Base-by-base conservation (phyloP, 2,797 vertebrate species). In the Helicolenus hilgendorfi region DNA sequence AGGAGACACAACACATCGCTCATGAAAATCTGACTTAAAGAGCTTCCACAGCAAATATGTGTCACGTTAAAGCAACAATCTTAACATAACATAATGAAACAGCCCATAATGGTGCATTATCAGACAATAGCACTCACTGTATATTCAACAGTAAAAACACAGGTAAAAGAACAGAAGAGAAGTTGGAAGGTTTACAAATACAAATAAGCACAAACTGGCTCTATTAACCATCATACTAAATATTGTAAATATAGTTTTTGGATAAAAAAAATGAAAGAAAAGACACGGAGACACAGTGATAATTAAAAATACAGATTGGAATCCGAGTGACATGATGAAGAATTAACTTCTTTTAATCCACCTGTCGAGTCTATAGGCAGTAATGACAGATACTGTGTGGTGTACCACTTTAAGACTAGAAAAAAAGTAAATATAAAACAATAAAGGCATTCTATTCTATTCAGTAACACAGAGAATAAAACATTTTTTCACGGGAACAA, bases 1-100 rank as follows among this genome's bases (percentile, higher is more conserved):
- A 87, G 87, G 41, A 92, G 26, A 87, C 31, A 87, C 15, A 86
- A 71, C 27, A 77, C 49, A 72, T 59, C 11, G 7, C 49, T 74
- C 67, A 82, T 8, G 58, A 84, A 7, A 0, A 65, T 53, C 18
- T 20, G 70, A 35, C 22, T 20, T 14, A 56, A n/a, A 35, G 14
- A 55, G 11, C 8, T 29, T 65, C 11, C n/a, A 33, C 22, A 62
- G 35, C 5, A 11, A 58, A 71, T 5, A 24, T 26, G 4, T 26
- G 67, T 24, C 2, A 4, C 24, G 9, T 72, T 33, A 45, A 67
- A 60, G 38, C 70, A 60, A n/a, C 36, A 59, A 36, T 1, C 33
- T 11, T 11, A 4, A 79, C 4, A 2, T 11, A 18, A 24, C 56
- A 62, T 29, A 22, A 9, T n/a, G 58, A n/a, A 62, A n/a, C n/a